phyloP scores from a whole-genome alignment of 2,797 vertebrate species.

The Schizopygopsis pylzovi region DNA sequence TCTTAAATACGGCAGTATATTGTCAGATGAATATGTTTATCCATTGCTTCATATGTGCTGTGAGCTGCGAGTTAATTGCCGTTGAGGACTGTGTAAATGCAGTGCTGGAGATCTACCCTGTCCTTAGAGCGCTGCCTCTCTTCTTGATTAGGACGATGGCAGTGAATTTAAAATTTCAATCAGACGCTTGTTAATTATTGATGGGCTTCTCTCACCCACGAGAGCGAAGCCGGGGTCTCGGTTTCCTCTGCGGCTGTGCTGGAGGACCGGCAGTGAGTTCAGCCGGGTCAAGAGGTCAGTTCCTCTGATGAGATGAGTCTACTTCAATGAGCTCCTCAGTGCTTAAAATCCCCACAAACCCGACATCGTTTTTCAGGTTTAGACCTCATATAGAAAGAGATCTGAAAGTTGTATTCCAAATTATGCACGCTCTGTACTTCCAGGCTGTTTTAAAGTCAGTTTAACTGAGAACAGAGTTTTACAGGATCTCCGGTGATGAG shows the following conservation, averaged over 20 bases:
- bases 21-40: conserved; percentile 70
- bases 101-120: conserved; percentile 56
- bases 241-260: conserved; percentile 46
- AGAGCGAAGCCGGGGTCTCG: conserved; percentile 57
- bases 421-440: conserved; percentile 77
- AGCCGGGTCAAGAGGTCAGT: conserved; percentile 77
- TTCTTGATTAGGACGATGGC: conserved; percentile 76
- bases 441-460: conserved; percentile 75
- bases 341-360: conserved; percentile 64
- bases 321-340: conserved; percentile 57
- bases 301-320: conserved; percentile 73
- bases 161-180: conserved; percentile 82
- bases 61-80: conserved; percentile 73
- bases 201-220: conserved; percentile 75
- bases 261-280: conserved; percentile 70
- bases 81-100: conserved; percentile 73
- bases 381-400: conserved; percentile 39
- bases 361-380: conserved; percentile 64
- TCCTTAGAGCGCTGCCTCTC: conserved; percentile 59
- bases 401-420: conserved; percentile 41
- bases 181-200: conserved; percentile 80
- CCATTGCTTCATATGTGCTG: conserved; percentile 66
- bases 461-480: conserved; percentile 71
- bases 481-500: conserved; percentile 77
- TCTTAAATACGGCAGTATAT: conserved; percentile 54